These are phyloP conservation scores for Chrysochloris asiatica DNA, from an alignment of 2,113 vertebrate genomes.

Conservation along the genomic window DNA sequence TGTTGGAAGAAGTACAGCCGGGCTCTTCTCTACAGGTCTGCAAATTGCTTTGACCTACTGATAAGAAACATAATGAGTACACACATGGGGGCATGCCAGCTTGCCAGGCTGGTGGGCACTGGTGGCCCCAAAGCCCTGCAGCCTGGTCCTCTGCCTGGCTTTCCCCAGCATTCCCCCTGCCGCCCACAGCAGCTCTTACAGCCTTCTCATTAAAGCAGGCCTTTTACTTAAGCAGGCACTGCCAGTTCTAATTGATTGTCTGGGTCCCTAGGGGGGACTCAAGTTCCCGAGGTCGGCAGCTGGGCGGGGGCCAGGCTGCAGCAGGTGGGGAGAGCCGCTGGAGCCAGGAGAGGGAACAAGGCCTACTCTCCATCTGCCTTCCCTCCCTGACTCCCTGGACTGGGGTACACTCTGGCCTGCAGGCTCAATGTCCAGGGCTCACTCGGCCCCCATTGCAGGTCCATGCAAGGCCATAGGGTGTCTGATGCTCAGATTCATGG, in stretches of 20 bases:
- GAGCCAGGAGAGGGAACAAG: neutral
- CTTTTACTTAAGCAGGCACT: neutral
- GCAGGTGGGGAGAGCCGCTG: neutral
- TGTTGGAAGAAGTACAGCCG: neutral
- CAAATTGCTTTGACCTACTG: neutral
- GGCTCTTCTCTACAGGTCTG: neutral
- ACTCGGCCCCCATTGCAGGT: too few relatives aligned
- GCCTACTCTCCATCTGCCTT: neutral
- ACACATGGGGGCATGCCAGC: too few relatives aligned
- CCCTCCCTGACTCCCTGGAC: neutral
- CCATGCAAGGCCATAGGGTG: neutral
- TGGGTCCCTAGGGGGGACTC: fast-evolving
- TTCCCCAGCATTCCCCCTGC: too few relatives aligned
- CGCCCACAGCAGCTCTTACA: neutral
- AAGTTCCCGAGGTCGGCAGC: neutral
- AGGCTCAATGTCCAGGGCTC: neutral
- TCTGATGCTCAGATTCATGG: too few relatives aligned
- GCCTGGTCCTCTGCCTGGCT: neutral
- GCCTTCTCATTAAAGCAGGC: fast-evolving
- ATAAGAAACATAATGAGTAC: neutral
- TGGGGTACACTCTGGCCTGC: neutral
- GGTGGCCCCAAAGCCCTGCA: neutral
- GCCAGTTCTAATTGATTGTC: neutral
- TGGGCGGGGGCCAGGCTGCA: constrained; percentile 16
- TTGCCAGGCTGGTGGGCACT: neutral